phyloP scores from a whole-genome alignment of 2,113 vertebrate species.

The Shinisaurus crocodilurus region DNA sequence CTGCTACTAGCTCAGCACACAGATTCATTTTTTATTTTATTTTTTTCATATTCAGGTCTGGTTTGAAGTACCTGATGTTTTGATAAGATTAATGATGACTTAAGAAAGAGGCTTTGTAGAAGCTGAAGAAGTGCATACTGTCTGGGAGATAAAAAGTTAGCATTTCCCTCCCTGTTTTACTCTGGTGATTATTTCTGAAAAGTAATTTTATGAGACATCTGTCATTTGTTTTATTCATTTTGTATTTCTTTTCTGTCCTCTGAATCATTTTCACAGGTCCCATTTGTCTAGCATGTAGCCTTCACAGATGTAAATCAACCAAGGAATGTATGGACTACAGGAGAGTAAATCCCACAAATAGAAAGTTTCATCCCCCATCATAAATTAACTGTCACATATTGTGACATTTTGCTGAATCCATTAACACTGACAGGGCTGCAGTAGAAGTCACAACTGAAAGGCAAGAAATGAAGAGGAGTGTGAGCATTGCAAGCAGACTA shows the following conservation, averaged over 20 bases:
- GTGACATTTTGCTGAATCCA: constrained; percentile 4
- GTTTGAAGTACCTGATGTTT: constrained; percentile 9
- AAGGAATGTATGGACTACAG: neutral
- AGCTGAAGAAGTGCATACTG: neutral
- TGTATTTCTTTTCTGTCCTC: neutral
- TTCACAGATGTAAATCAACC: constrained; percentile 14
- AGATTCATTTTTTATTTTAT: neutral
- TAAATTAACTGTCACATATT: constrained; percentile 9
- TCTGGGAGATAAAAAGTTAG: constrained; percentile 9
- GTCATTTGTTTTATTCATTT: constrained; percentile 22
- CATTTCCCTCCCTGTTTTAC: neutral
- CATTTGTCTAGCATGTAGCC: neutral
- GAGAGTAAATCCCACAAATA: constrained; percentile 19
- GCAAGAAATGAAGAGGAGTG: neutral
- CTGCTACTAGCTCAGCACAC: neutral
- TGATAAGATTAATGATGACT: constrained; percentile 14
- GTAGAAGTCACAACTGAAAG: neutral
- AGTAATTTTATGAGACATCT: constrained; percentile 20
- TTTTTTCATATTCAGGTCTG: constrained; percentile 10
- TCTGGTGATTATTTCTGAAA: neutral
- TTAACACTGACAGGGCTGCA: constrained; percentile 8
- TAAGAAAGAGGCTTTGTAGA: neutral
- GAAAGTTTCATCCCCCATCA: neutral
- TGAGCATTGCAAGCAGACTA: neutral
- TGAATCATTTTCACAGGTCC: constrained; percentile 9